Evolutionary conservation across 2,113 vertebrate species (phyloP).

Genomic region (Delphinus delphis): DNA sequence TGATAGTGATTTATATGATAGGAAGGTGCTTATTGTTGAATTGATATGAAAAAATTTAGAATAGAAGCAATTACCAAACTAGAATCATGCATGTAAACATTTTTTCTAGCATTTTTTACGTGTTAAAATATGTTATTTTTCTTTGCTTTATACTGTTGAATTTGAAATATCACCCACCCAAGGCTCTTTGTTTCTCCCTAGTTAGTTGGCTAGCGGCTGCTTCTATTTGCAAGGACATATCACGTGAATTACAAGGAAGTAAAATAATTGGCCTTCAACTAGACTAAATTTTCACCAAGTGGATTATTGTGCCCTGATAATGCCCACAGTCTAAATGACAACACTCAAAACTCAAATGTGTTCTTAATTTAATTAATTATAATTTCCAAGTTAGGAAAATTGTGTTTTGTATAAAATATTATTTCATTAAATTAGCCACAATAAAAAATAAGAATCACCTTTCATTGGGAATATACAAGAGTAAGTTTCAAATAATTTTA

Average conservation of each 20-base stretch:
- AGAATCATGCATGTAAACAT: background rate
- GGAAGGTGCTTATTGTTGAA: background rate
- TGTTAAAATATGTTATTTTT: background rate
- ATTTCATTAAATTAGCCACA: background rate
- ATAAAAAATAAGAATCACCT: background rate
- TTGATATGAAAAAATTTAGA: background rate
- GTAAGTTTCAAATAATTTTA: background rate
- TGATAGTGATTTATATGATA: background rate
- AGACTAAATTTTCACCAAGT: background rate
- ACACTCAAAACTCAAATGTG: background rate
- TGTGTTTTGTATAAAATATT: background rate
- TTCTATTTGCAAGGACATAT: constrained; percentile 2
- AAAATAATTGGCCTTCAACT: constrained; percentile 59
- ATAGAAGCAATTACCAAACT: background rate
- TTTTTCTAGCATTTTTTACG: background rate
- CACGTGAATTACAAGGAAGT: constrained; percentile 41
- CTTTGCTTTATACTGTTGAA: background rate
- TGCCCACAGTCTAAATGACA: background rate
- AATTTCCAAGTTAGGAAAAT: background rate
- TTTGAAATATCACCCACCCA: background rate
- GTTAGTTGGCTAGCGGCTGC: constrained; percentile 18
- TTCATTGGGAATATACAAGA: background rate
- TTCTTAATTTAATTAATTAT: constrained; percentile 25
- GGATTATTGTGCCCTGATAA: background rate
- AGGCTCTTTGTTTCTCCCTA: background rate